Base-by-base conservation (phyloP, 1,140 invertebrate genomes). In the Zeugodacus cucurbitae region DNA sequence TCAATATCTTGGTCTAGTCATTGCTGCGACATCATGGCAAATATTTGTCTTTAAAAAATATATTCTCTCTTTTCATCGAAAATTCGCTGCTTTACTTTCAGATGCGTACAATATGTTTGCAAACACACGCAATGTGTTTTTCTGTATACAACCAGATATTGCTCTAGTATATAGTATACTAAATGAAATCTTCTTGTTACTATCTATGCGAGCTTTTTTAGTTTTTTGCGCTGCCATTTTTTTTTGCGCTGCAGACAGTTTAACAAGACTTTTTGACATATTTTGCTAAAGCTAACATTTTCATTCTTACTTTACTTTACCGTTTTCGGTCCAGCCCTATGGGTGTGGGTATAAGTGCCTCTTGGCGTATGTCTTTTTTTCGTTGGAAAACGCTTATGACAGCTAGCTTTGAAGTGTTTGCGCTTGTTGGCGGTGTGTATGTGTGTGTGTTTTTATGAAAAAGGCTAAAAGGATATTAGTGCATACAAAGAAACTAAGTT, bases 231-330 rank as follows among this genome's bases (percentile, higher is more conserved):
- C 58, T 62, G 8, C 26, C 29, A 32, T 41, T 41, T 78, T 67
- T 67, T 29, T 37, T 41, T 22, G 37, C n/a, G 37, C 22, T 44
- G 6, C 14, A 17, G 22, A 78, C 37, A n/a, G 70, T 78, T 78
- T 78, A 78, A 41, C 70, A 78, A 41, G 37, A 44, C 70, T 78
- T 78, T 78, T 34, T 78, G 70, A 78, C 70, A 78, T 29, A 78
- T 78, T 78, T 78, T 44, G 32, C 37, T 29, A 78, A 78, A 78
- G 70, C 37, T 78, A 29, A 78, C 70, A 78, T 78, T 78, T 78
- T 78, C n/a, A 78, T 78, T 41, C 37, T 41, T 78, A 78, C 37
- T n/a, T n/a, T 41, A 26, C 22, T n/a, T n/a, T 41, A 26, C 22
- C 37, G 70, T 78, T 78, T 78, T 78, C 44, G 4, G 32, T 78